phyloP scores from a whole-genome alignment of 1,140 invertebrate genomes.

The Polypedilum pembai region DNA sequence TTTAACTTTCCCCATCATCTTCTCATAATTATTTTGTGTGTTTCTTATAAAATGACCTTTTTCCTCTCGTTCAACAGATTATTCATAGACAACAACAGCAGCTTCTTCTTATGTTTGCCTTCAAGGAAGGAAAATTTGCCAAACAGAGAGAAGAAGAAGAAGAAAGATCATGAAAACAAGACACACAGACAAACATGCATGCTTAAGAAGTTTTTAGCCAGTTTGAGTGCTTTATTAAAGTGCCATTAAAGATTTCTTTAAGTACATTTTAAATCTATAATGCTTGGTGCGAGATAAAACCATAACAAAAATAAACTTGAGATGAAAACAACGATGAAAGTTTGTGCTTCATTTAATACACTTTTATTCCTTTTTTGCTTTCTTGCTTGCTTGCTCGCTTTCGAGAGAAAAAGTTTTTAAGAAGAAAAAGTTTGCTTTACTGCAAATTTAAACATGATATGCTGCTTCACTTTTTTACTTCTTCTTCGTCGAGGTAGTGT shows the following conservation, averaged over 20 bases:
- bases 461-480: neutral
- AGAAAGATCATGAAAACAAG: no score
- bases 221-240: neutral
- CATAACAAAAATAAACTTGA: constrained; percentile 1
- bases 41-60: constrained; percentile 3
- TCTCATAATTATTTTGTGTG: neutral
- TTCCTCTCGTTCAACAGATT: constrained; percentile 1
- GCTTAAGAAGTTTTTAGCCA: no score
- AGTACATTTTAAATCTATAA: constrained; percentile 19
- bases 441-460: constrained; percentile 4
- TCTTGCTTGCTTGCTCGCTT: no score
- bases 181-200: no score
- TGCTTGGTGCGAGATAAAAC: neutral
- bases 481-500: neutral
- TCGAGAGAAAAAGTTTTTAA: neutral
- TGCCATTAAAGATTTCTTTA: constrained; percentile 16
- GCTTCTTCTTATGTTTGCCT: neutral
- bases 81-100: neutral
- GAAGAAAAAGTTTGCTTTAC: neutral
- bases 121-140: no score
- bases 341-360: neutral
- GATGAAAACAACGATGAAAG: neutral
- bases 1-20: constrained; percentile 1
- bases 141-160: no score
- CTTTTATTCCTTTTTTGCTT: no score